Conservation (phyloP, 23 tunicate genomes). For the Botrylloides violaceus region DNA sequence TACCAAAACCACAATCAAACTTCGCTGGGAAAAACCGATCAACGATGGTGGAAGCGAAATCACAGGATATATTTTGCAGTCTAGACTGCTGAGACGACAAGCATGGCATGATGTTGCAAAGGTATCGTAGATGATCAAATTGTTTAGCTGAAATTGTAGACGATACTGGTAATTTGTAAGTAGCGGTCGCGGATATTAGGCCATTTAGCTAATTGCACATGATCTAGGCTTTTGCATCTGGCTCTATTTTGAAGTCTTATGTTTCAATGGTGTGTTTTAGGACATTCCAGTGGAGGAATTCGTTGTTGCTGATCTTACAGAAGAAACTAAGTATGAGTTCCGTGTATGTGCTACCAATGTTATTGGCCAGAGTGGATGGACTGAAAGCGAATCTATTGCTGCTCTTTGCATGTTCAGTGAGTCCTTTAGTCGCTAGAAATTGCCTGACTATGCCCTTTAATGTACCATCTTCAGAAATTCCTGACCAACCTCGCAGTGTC, state of each 20-base stretch:
- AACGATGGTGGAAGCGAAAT: conserved; percentile 68
- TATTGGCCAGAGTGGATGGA: conserved; percentile 75
- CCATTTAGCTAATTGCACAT: not conserved
- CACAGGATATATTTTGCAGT: conserved; percentile 67
- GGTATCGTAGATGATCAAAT: conserved; percentile 21
- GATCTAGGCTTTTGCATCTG: not conserved
- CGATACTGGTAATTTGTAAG: not conserved
- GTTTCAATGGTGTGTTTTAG: too few relatives aligned
- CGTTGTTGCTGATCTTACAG: conserved; percentile 55
- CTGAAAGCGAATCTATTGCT: conserved; percentile 72
- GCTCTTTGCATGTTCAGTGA: conserved; percentile 79
- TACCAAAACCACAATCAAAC: conserved; percentile 65
- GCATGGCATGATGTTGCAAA: conserved; percentile 67
- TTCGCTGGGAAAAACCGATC: conserved; percentile 86
- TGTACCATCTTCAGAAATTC: conserved; percentile 24
- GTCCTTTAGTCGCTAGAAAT: not conserved
- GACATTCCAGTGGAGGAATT: conserved; percentile 31
- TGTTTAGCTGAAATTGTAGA: too few relatives aligned
- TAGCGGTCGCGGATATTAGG: not conserved
- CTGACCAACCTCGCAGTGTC: conserved; percentile 55
- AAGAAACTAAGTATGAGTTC: conserved; percentile 79
- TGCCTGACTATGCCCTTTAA: not conserved
- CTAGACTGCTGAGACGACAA: conserved; percentile 65
- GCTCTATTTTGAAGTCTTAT: too few relatives aligned
- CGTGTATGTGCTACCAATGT: conserved; percentile 68